Conservation (phyloP, 2,797 vertebrate species). For the Sebastes hubbsi region DNA sequence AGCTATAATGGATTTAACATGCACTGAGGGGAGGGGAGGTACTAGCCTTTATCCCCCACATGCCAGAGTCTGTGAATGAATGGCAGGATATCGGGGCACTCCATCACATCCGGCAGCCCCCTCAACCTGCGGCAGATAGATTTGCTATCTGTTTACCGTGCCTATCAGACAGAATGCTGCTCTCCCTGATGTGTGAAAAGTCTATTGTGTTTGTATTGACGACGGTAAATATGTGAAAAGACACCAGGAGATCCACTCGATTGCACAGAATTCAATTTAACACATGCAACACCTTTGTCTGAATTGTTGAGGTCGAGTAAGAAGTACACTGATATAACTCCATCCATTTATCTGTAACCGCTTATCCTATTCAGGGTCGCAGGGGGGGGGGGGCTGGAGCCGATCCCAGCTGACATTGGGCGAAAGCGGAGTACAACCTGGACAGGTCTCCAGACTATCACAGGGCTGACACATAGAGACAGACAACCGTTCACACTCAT, state of each 20-base stretch:
- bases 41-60: constrained; percentile 1
- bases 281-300: neutral
- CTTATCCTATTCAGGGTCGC: too few relatives aligned
- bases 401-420: too few relatives aligned
- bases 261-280: neutral
- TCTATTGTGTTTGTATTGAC: constrained; percentile 1
- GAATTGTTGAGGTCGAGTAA: neutral
- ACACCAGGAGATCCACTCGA: neutral
- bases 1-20: constrained; percentile 56
- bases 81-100: constrained; percentile 52
- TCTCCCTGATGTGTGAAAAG: neutral
- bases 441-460: too few relatives aligned
- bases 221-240: neutral
- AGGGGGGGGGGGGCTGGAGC: too few relatives aligned
- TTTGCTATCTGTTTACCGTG: constrained; percentile 27
- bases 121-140: constrained; percentile 36
- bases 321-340: neutral
- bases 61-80: constrained; percentile 15
- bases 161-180: neutral
- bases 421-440: too few relatives aligned
- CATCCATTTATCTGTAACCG: too few relatives aligned
- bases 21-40: neutral
- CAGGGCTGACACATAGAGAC: too few relatives aligned
- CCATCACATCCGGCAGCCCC: constrained; percentile 30
- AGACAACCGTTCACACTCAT: too few relatives aligned